Percentiles rank a stretch among this genome's conserved stretches.
Conservation (phyloP, 2,113 vertebrate genomes). For the Thomomys bottae region DNA sequence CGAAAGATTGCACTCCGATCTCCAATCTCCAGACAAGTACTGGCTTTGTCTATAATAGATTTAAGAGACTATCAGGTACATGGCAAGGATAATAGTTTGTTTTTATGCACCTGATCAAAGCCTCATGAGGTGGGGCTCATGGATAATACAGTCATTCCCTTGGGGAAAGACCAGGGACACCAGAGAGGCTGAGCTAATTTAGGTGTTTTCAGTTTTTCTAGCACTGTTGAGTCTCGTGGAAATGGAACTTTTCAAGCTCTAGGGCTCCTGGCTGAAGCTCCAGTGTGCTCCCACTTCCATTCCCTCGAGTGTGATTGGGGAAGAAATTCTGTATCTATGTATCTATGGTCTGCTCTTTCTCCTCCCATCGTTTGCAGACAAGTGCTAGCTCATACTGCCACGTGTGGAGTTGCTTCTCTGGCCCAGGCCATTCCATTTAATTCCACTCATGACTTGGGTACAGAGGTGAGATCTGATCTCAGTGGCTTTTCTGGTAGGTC, state of each 20-base stretch:
- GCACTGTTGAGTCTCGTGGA: not conserved
- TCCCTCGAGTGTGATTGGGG: not conserved
- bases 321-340: not conserved
- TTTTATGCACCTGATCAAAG: conserved; percentile 45
- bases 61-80: conserved; percentile 50
- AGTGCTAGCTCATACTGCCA: not conserved
- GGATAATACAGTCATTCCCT: not conserved
- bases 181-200: not conserved
- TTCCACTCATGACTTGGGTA: not conserved
- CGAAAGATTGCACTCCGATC: conserved; percentile 38
- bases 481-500: not conserved
- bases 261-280: not conserved
- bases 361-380: not conserved
- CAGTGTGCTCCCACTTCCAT: not conserved
- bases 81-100: not conserved
- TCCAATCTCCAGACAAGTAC: not conserved
- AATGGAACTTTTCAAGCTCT: not conserved
- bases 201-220: not conserved
- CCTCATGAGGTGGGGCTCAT: not conserved
- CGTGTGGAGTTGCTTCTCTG: not conserved
- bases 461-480: not conserved
- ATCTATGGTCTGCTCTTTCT: not conserved
- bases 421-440: not conserved
- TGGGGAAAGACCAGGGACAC: conserved; percentile 40
- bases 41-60: conserved; percentile 28